Conservation (phyloP, 64 coral and sea anemone species). For the Montipora foliosa region DNA sequence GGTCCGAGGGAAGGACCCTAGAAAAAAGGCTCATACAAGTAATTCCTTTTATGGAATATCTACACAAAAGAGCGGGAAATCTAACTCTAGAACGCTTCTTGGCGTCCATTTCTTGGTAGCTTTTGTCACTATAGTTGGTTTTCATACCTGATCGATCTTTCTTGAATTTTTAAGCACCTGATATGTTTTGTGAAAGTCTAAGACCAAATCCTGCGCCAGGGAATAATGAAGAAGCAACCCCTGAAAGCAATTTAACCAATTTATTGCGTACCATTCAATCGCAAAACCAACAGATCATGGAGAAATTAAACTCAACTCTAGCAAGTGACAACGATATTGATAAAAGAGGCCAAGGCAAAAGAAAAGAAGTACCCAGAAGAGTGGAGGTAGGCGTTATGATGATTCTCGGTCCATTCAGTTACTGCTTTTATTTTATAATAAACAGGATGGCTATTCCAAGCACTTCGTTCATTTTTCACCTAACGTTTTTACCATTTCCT, state of each 20-base stretch:
- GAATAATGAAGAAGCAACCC: not conserved
- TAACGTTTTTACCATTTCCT: too few species aligned
- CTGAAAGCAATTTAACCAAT: not conserved
- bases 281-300: not conserved
- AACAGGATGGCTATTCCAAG: too few species aligned
- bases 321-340: not conserved
- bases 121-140: not conserved
- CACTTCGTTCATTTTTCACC: too few species aligned
- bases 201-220: not conserved
- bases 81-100: not conserved
- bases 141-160: not conserved
- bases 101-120: not conserved
- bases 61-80: not conserved
- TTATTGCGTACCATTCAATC: not conserved
- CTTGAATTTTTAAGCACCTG: not conserved
- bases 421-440: too few species aligned
- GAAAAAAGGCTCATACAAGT: not conserved
- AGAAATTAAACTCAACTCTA: not conserved
- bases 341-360: too few species aligned
- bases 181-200: not conserved
- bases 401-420: too few species aligned
- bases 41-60: not conserved
- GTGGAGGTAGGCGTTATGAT: too few species aligned
- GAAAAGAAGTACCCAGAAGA: too few species aligned
- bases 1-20: not conserved